phyloP scores from a whole-genome alignment of 1,140 invertebrate genomes.

The Lamellibrachia luymesi region DNA sequence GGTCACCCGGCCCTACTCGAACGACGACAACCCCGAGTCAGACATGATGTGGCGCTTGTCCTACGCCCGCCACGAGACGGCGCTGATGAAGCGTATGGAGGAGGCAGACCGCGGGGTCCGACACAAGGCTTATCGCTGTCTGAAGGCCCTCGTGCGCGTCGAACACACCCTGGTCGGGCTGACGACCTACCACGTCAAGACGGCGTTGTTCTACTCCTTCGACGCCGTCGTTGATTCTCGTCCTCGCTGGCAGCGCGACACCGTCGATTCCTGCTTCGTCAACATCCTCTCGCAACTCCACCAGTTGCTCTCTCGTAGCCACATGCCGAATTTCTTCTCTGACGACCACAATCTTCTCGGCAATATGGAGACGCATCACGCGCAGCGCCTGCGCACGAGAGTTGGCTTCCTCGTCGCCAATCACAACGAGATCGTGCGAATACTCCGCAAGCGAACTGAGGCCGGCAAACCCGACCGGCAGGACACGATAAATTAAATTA shows the following conservation, averaged over 20 bases:
- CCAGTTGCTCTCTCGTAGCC: neutral
- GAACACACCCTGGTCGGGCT: slow-evolving; percentile 20
- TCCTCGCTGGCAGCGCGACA: slow-evolving; percentile 18
- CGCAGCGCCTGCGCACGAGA: neutral
- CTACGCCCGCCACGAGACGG: neutral
- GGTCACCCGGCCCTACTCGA: slow-evolving; percentile 19
- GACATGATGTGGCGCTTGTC: slow-evolving; percentile 20
- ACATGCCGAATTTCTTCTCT: slow-evolving; percentile 20
- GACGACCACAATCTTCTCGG: slow-evolving; percentile 10
- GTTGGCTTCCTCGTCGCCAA: slow-evolving; percentile 10
- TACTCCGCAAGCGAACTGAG: slow-evolving; percentile 11
- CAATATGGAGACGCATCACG: neutral
- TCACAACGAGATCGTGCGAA: neutral
- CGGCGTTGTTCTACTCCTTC: slow-evolving; percentile 18
- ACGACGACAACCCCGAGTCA: slow-evolving; percentile 16
- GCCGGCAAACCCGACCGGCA: neutral
- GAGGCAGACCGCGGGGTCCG: slow-evolving; percentile 17
- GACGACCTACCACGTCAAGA: slow-evolving; percentile 23
- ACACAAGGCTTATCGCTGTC: slow-evolving; percentile 4
- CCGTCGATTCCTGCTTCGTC: slow-evolving; percentile 7
- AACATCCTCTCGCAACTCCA: slow-evolving; percentile 8
- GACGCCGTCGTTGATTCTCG: slow-evolving; percentile 13
- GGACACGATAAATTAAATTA: neutral
- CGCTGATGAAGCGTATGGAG: slow-evolving; percentile 8
- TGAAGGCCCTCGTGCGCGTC: slow-evolving; percentile 10